Evolutionary conservation across 2,113 vertebrate species (phyloP).

Genomic region (human): GRCh38 chr1:20793501-20794000

Average conservation of each 20-base stretch:
- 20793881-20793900: background rate
- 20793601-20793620: background rate
- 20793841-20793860: background rate
- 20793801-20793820: background rate
- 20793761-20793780: background rate
- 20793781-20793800: conserved; percentile 6
- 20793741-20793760: background rate
- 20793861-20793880: background rate
- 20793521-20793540: background rate
- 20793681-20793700: background rate
- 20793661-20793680: background rate
- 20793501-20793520: background rate
- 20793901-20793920: background rate
- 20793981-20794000: background rate
- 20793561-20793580: background rate
- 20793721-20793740: background rate
- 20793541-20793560: background rate
- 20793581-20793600: conserved; percentile 6
- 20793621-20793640: background rate
- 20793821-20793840: background rate
- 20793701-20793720: background rate
- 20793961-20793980: background rate
- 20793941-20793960: background rate
- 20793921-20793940: background rate
- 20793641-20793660: background rate